phyloP scores from a whole-genome alignment of 2,113 vertebrate genomes.

The Plecotus auritus region DNA sequence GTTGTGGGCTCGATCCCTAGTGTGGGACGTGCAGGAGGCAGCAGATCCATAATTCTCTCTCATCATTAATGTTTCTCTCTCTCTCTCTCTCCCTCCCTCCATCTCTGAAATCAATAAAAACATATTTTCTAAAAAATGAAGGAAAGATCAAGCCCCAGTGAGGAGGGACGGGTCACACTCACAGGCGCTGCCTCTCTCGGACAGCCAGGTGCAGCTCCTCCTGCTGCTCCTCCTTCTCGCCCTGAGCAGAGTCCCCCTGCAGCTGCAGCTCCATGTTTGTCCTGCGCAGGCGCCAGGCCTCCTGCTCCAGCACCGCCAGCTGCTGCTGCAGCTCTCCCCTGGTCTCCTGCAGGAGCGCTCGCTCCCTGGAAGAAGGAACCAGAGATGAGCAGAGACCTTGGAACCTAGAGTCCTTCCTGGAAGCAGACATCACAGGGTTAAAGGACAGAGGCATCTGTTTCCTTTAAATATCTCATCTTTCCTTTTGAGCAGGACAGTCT shows the following conservation, averaged over 20 bases:
- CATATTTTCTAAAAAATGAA: not conserved
- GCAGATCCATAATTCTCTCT: too few species aligned
- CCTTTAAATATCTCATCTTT: not conserved
- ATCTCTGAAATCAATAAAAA: too few species aligned
- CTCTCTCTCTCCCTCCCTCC: too few species aligned
- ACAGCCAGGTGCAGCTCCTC: conserved; percentile 54
- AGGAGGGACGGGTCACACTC: conserved; percentile 13
- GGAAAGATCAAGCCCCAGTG: not conserved
- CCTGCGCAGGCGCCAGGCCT: conserved; percentile 72
- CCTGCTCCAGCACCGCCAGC: conserved; percentile 69
- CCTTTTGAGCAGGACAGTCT: not conserved
- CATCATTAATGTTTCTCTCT: too few species aligned
- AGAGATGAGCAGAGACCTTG: not conserved
- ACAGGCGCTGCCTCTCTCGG: conserved; percentile 75
- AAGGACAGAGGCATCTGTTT: not conserved
- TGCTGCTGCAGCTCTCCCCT: conserved; percentile 72
- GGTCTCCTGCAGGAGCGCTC: conserved; percentile 69
- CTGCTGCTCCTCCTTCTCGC: conserved; percentile 73
- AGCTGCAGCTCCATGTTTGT: conserved; percentile 76
- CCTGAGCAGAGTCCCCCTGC: conserved; percentile 74
- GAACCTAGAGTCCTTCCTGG: not conserved
- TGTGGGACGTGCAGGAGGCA: too few species aligned
- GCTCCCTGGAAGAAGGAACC: conserved; percentile 19
- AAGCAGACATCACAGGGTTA: not conserved
- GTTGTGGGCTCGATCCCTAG: too few species aligned